phyloP scores from a whole-genome alignment of 64 coral and sea anemone species.

The Hydrozoanthus tunicans region DNA sequence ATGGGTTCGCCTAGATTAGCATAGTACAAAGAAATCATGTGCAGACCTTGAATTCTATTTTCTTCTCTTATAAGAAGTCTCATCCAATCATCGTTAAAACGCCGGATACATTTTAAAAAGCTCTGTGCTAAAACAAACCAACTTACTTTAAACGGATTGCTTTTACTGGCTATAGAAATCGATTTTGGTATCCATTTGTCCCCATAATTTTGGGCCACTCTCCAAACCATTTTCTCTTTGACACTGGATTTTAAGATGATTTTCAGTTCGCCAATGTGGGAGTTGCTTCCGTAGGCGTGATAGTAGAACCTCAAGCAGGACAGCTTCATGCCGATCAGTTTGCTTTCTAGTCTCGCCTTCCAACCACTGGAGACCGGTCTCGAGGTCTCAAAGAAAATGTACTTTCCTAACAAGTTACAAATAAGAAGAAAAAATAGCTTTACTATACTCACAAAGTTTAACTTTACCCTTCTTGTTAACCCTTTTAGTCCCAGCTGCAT shows the following conservation, averaged over 20 bases:
- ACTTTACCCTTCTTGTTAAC: too few species aligned
- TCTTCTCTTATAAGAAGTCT: too few species aligned
- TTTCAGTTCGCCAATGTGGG: slow-evolving; percentile 72
- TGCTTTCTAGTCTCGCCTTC: slow-evolving; percentile 73
- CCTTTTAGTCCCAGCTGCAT: too few species aligned
- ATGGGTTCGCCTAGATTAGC: too few species aligned
- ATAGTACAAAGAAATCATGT: too few species aligned
- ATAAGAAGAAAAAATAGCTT: neutral
- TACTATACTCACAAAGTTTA: too few species aligned
- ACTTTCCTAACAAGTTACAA: slow-evolving; percentile 57
- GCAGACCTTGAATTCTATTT: too few species aligned
- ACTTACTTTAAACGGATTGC: slow-evolving; percentile 69
- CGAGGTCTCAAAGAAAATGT: slow-evolving; percentile 78
- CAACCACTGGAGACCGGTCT: slow-evolving; percentile 60
- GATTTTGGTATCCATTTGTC: slow-evolving; percentile 73
- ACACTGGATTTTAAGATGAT: neutral
- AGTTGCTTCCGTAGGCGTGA: slow-evolving; percentile 64
- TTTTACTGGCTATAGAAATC: slow-evolving; percentile 65
- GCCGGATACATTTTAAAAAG: too few species aligned
- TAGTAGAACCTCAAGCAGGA: slow-evolving; percentile 85
- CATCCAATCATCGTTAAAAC: too few species aligned
- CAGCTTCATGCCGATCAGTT: slow-evolving; percentile 63
- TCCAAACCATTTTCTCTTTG: slow-evolving; percentile 76
- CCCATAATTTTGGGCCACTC: slow-evolving; percentile 55
- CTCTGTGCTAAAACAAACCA: too few species aligned